Conservation (phyloP, 1,140 invertebrate genomes). For the Meloidogyne chitwoodi region DNA sequence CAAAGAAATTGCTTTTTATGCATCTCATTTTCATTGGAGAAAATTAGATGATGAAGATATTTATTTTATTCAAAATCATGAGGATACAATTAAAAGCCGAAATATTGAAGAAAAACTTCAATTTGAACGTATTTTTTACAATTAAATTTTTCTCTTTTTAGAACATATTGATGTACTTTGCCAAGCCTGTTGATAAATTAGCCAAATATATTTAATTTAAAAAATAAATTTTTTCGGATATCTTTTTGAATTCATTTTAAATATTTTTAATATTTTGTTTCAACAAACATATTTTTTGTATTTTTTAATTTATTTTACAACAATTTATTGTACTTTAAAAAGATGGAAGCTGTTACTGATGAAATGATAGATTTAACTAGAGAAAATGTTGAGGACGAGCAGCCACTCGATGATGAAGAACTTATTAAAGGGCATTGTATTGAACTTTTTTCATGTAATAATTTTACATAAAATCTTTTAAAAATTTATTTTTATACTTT, state of each 20-base stretch:
- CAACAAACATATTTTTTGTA: neutral
- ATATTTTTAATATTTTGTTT: neutral
- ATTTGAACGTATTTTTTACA: constrained; percentile 42
- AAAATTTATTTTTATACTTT: neutral
- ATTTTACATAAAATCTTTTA: neutral
- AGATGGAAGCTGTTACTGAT: neutral
- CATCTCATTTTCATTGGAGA: constrained; percentile 33
- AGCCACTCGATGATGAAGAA: neutral
- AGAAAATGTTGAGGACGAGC: neutral
- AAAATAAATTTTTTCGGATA: too few relatives aligned
- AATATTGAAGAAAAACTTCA: constrained; percentile 47
- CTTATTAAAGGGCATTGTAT: constrained; percentile 30
- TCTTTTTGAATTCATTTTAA: too few relatives aligned
- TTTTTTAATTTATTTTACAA: neutral
- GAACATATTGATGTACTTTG: constrained; percentile 34
- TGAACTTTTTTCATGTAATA: constrained; percentile 37
- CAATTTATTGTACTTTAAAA: neutral
- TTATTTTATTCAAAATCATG: constrained; percentile 49
- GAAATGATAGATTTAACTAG: neutral
- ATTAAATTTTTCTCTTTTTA: constrained; percentile 18
- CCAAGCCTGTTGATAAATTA: neutral
- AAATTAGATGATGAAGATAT: constrained; percentile 23
- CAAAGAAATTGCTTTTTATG: constrained; percentile 28
- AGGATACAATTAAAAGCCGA: constrained; percentile 48
- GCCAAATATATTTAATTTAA: too few relatives aligned